Base-by-base conservation (phyloP, 2,113 vertebrate species). In the Tamias sibiricus region DNA sequence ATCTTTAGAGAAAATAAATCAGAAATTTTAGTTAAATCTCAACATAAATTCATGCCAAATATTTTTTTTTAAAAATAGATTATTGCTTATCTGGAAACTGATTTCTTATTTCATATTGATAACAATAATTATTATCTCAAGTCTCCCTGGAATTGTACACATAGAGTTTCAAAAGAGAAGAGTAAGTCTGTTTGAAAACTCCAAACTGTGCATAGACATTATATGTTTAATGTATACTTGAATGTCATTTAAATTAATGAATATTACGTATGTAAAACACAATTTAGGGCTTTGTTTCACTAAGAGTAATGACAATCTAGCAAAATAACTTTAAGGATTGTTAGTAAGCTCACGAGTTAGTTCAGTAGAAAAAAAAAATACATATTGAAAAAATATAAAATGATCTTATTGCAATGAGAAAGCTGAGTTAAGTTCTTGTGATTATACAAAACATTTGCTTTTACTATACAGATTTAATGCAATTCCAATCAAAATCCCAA, bases 341-440 rank as follows among this genome's bases (percentile, higher is more conserved):
- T 68, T 64, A 54, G 32, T 20, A 82, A 84, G 81, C 59, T 76
- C 49, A 75, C 47, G 8, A 72, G 19, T 72, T 59, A 35, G 10
- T 8, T 94, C 35, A 95, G 26, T 49, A 68, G 40, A n/a, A n/a
- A 86, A 82, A 66, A 82, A 24, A 95, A 95, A 93, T 52, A 42
- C 92, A 71, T 9, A 75, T 8, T 81, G 35, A 90, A 90, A 92
- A 89, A 69, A 4, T 72, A 32, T 72, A n/a, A 91, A 68, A 76
- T 72, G 17, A 16, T 28, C 66, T 81, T 66, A 68, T 59, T 71
- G 13, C 80, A 75, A 92, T 95, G 49, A 92, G n/a, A 90, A 90
- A 90, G 16, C 32, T 37, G 30, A 66, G 52, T 97, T 64, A 89
- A 93, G 79, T 89, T n/a, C 44, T 86, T 93, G 14, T 71, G 37